Conservation (phyloP, 2,888 invertebrate genomes). For the Drosophila birchii region DNA sequence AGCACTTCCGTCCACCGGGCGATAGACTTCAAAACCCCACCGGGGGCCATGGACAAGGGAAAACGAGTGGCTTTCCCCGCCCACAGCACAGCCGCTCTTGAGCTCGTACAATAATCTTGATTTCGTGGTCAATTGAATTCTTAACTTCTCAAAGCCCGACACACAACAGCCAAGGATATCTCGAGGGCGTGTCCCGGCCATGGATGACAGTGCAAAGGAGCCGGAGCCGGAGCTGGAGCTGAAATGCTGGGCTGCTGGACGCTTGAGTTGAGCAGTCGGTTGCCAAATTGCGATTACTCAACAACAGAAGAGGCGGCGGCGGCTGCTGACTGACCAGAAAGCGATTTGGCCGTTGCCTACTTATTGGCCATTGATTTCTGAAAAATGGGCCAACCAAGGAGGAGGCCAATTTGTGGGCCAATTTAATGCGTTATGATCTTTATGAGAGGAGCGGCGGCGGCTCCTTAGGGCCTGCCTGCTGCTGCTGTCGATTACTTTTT, state of each 20-base stretch:
- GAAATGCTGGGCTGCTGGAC: constrained; percentile 1
- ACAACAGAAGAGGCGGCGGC: constrained; percentile 36
- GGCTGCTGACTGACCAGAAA: constrained; percentile 68
- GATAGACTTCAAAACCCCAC: constrained; percentile 47
- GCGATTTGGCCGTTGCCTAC: constrained; percentile 66
- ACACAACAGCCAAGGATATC: constrained; percentile 58
- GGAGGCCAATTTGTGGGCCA: constrained; percentile 67
- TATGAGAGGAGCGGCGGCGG: constrained; percentile 51
- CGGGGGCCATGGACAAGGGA: constrained; percentile 15
- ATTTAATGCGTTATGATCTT: constrained; percentile 79
- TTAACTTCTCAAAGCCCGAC: constrained; percentile 73
- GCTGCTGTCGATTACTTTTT: constrained; percentile 48
- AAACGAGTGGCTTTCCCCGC: constrained; percentile 13
- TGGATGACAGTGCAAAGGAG: constrained; percentile 63
- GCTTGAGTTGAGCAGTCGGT: constrained; percentile 22
- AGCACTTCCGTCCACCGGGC: constrained; percentile 52
- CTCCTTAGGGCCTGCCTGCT: constrained; percentile 38
- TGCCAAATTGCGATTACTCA: constrained; percentile 51
- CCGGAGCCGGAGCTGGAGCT: background rate
- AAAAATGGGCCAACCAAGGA: constrained; percentile 58
- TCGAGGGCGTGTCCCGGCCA: constrained; percentile 69
- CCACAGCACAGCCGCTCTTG: constrained; percentile 24
- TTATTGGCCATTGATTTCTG: constrained; percentile 76
- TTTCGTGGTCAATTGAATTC: constrained; percentile 83
- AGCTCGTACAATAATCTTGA: constrained; percentile 81